phyloP scores from a whole-genome alignment of 2,113 vertebrate species.

The Psilopsiagon aurifrons region DNA sequence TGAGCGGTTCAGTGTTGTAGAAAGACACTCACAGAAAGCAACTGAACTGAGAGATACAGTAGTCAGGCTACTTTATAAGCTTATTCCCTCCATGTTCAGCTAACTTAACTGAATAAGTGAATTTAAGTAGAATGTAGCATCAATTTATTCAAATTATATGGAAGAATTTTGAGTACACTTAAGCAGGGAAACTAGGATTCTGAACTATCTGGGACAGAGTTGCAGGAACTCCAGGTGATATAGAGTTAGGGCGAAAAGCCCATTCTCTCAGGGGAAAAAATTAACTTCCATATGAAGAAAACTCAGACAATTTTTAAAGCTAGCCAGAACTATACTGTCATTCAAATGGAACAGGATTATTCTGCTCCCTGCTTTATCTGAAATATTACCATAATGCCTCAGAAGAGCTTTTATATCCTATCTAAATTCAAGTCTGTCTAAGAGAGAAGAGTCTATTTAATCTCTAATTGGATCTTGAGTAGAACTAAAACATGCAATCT shows the following conservation, averaged over 20 bases:
- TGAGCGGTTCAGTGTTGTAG: neutral
- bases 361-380: constrained; percentile 3
- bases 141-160: neutral
- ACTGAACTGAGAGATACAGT: neutral
- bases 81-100: neutral
- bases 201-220: neutral
- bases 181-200: neutral
- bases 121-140: neutral
- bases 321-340: neutral
- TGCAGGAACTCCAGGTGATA: neutral
- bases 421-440: constrained; percentile 51
- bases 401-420: constrained; percentile 13
- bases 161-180: neutral
- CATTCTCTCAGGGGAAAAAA: neutral
- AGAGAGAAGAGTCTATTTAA: constrained; percentile 41
- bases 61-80: neutral
- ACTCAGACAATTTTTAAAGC: neutral
- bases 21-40: neutral
- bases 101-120: neutral
- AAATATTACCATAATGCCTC: constrained; percentile 24
- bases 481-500: constrained; percentile 41
- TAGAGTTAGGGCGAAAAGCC: neutral
- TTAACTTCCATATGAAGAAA: neutral
- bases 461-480: constrained; percentile 54
- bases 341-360: constrained; percentile 37